Evolutionary conservation across 1,140 invertebrate genomes (phyloP), one percentile per base, ranked within the genome.

Genomic region (Zaprionus tsacasi): DNA sequence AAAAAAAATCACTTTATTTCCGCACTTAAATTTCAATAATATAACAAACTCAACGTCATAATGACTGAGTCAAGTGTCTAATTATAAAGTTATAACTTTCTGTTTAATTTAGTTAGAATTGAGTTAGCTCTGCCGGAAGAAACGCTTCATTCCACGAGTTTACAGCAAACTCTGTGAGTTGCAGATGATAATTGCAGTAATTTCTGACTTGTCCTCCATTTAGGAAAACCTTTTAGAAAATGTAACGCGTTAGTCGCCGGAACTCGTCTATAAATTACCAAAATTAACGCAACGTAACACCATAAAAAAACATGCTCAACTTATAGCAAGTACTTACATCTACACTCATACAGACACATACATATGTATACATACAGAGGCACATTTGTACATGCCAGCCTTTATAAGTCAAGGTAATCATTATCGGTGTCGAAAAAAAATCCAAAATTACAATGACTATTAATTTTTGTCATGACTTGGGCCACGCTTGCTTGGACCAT

Each of bases 321-420:
- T 48, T 55, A 30, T 30, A 30, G 27, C 27, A 69, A 65, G 58
- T 45, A 57, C 63, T 38, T 38, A 57, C 35, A 40, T n/a, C 52
- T 52, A 78, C 78, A 78, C 48, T 50, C 54, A 66, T 55, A 81
- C 43, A 68, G 69, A 61, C 61, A 66, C 48, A 70, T 27, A 27
- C n/a, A n/a, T n/a, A n/a, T n/a, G n/a, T n/a, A n/a, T n/a, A 4
- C 43, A 66, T 11, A 45, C 35, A 71, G 38, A 63, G 43, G 33
- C 65, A 57, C 65, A 57, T 17, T 13, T 36, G 35, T 25, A 64
- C 27, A 66, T 56, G 48, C 30, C 40, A 55, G 48, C 69, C 59
- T 90, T 90, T 89, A 89, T 89, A 90, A 89, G 85, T 85, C 85
- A 89, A 89, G 85, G 85, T 89, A 75, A 85, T 64, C 71, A 74